Conservation (phyloP, 2,113 vertebrate species). For the Isichthys henryi region DNA sequence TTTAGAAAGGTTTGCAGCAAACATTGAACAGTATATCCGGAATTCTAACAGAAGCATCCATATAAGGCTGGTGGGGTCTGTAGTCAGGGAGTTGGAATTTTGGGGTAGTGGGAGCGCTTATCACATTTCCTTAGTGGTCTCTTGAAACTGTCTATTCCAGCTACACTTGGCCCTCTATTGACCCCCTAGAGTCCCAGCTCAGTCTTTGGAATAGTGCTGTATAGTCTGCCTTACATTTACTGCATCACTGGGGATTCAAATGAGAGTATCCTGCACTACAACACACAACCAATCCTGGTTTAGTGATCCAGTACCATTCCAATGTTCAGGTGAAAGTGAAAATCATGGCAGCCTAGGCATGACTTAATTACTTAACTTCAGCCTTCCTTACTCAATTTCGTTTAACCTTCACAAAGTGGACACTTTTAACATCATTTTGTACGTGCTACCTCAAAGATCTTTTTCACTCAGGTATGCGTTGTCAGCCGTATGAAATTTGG, state of each 20-base stretch:
- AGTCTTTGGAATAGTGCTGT: neutral
- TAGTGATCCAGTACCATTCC: neutral
- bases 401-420: neutral
- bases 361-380: neutral
- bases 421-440: neutral
- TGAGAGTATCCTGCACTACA: neutral
- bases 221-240: neutral
- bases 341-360: neutral
- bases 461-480: neutral
- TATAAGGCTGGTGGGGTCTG: slow-evolving; percentile 7
- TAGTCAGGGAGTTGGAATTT: neutral
- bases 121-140: slow-evolving; percentile 12
- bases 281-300: neutral
- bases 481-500: neutral
- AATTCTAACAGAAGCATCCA: neutral
- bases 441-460: neutral
- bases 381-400: neutral
- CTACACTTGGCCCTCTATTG: neutral
- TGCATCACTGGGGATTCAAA: neutral
- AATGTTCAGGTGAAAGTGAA: neutral
- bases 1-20: neutral
- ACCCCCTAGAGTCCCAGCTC: neutral
- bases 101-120: slow-evolving; percentile 2
- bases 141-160: neutral
- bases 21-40: neutral